Evolutionary conservation across 2,113 vertebrate species (phyloP).

Genomic region (Dicaeum eximium): DNA sequence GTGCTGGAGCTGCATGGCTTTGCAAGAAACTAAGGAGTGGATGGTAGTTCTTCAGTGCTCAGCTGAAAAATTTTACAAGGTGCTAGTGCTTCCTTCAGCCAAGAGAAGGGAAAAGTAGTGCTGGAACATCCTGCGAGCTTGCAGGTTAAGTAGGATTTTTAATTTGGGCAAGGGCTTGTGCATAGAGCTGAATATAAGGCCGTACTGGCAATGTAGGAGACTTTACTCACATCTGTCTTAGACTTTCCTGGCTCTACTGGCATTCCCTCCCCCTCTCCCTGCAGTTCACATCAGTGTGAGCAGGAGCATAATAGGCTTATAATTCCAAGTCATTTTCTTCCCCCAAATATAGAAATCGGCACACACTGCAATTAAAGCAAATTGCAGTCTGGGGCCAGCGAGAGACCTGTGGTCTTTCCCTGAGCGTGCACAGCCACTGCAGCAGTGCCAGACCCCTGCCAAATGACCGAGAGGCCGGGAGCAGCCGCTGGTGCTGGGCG

Average conservation of each 20-base stretch:
- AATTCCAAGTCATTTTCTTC: not conserved
- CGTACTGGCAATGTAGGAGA: not conserved
- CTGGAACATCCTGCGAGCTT: not conserved
- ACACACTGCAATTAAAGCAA: not conserved
- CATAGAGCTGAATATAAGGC: not conserved
- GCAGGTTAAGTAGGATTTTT: not conserved
- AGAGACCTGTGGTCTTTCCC: not conserved
- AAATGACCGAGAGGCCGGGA: not conserved
- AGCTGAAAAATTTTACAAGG: not conserved
- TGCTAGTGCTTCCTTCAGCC: not conserved
- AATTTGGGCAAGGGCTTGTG: not conserved
- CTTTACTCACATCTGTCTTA: not conserved
- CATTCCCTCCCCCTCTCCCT: not conserved
- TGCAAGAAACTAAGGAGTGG: not conserved
- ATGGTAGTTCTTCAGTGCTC: not conserved
- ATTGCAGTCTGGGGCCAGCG: not conserved
- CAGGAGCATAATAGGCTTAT: not conserved
- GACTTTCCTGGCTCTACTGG: not conserved
- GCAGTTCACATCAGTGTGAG: not conserved
- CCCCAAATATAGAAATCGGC: not conserved
- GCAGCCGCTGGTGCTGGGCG: not conserved
- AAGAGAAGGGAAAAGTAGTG: not conserved
- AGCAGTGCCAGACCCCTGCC: not conserved
- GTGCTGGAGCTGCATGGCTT: not conserved
- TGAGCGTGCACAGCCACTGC: not conserved